Base-by-base conservation (phyloP, 2,797 vertebrate genomes). In the Bradypodion ventrale region DNA sequence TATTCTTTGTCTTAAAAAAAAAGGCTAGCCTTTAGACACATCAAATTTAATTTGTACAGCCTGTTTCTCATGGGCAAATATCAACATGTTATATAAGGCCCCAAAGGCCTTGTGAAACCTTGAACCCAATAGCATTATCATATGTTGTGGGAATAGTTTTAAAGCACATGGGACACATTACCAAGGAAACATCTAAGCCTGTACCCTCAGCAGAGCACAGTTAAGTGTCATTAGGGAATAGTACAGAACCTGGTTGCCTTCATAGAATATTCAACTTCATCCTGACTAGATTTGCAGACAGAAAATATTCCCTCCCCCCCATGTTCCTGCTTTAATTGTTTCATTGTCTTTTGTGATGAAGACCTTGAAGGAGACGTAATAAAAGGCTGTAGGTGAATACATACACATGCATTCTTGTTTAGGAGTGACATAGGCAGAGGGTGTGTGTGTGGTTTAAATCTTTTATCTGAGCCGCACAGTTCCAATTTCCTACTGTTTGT, bases 11-110 rank as follows among this genome's bases (percentile, higher is more conserved):
- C 60, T 74, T 23, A 59, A 65, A 66, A 40, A 66, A 40, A 68
- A 66, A 35, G 81, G 19, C 76, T 85, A 49, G 76, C 59, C 75
- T 13, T 70, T 40, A 12, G n/a, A 56, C 73, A 84, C 16, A 72
- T 65, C 44, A 75, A 65, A 3, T 0, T 5, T 49, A 60, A 69
- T 80, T 88, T 66, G 32, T 83, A 86, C 87, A 68, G 42, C 46
- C 79, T 68, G 73, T 82, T 87, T 88, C 76, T 87, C 65, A 46
- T 0, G 75, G 80, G 86, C 89, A 52, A 12, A 65, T 65, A 84
- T 84, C 85, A 78, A 32, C 60, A 81, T 82, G 79, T 81, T 82
- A 49, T 32, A n/a, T 40, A 70, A 70, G 25, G 29, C 12, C 29
- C 78, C 73, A 78, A 72, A 72, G 66, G 15, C 40, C 35, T 44